Evolutionary conservation across 2,888 invertebrate genomes (phyloP), one percentile per base, ranked within the genome.

Genomic region (Macaria liturata): DNA sequence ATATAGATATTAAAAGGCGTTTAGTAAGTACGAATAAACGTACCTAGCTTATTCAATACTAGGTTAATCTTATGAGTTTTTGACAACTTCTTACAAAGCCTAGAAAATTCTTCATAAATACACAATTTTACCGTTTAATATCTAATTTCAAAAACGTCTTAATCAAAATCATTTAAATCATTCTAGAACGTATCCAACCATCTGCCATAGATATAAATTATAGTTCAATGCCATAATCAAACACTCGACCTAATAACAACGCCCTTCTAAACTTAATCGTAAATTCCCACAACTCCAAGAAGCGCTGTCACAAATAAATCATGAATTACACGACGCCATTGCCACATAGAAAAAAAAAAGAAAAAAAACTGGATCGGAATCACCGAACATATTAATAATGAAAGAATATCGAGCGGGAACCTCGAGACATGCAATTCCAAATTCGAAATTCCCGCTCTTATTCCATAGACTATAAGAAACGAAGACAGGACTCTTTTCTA

Each of bases 291-390:
- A 88, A 83, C 71, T 69, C 73, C 67, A 69, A 71, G 74, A 72
- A 76, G 72, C 78, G 87, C 86, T 88, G 88, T 88, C 84, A 80
- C 81, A 84, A 88, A 89, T 91, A 90, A 90, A 89, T 89, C 88
- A 91, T 75, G 73, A 82, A 83, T 74, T 53, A 49, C 46, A 42
- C 32, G 5, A 54, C 47, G 62, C 67, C 63, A 66, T 66, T 55
- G 65, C 54, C 20, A 50, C 54, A 49, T 66, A 68, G 72, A 39
- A 3, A 53, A 50, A 42, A 79, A 61, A 81, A 81, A 83, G 84
- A 42, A 79, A 61, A 81, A 83, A 84, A 89, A 86, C 77, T 86
- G 83, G 85, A 86, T 84, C 83, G 81, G 50, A 31, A 20, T 32
- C 34, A 46, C 37, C n/a, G 54, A 54, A 32, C 54, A 20, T 20